Percentiles rank a stretch among this genome's conserved stretches.
Conservation (phyloP, 2,888 invertebrate species). For the Gisinianus flammeolus region DNA sequence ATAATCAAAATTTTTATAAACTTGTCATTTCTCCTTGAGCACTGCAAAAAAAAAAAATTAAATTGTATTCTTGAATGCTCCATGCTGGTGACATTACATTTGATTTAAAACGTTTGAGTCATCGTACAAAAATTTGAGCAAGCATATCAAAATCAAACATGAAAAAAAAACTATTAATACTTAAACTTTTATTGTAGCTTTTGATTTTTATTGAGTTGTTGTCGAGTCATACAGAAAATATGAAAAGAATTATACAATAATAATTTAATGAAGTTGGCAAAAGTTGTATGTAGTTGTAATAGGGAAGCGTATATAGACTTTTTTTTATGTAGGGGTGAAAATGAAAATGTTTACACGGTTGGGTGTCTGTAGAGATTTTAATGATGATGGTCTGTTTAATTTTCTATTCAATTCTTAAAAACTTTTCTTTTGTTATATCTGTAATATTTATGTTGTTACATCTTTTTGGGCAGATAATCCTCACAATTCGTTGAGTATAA, state of each 20-base stretch:
- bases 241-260: neutral
- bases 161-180: neutral
- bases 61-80: neutral
- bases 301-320: too few species aligned
- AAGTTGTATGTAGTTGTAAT: too few species aligned
- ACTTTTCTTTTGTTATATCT: too few species aligned
- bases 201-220: neutral
- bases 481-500: too few species aligned
- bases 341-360: slow-evolving; percentile 4
- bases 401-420: too few species aligned
- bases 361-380: neutral
- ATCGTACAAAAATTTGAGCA: too few species aligned
- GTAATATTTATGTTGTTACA: too few species aligned
- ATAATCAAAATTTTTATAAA: neutral
- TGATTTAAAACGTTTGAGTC: neutral
- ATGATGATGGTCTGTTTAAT: neutral
- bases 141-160: too few species aligned
- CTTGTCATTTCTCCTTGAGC: neutral
- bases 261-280: slow-evolving; percentile 19
- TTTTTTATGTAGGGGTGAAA: too few species aligned
- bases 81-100: neutral
- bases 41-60: neutral
- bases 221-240: neutral
- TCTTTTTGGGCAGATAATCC: too few species aligned
- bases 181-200: neutral